Base-by-base conservation (phyloP, 1,140 invertebrate species). In the Micrasema longulum region DNA sequence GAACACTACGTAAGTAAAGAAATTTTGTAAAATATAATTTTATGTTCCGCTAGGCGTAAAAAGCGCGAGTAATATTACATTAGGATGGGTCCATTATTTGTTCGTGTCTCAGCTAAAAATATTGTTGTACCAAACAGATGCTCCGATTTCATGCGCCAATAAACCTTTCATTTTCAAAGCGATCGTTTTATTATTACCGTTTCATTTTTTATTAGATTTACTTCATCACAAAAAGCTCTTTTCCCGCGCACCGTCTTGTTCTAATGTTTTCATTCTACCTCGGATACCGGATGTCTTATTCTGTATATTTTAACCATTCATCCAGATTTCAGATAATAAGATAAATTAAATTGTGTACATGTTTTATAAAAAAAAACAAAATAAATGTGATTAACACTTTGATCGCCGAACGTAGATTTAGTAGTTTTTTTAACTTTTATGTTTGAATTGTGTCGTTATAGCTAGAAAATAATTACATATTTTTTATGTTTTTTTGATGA, bases 181-280 rank as follows among this genome's bases (percentile, higher is more conserved):
- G 31, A 67, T 63, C 63, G 62, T 74, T 74, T 74, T 74, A 70
- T 67, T 71, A 74, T 74, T 36, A 53, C 47, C 38, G 55, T 55
- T 31, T 60, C 38, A 43, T 48, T 57, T 73, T 69, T 69, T 73
- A 69, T 73, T 65, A 22, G 55, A 22, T 18, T 60, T 60, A 31
- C 53, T 70, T 53, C 68, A 69, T 69, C 60, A 67, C 67, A 70
- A 73, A 73, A 69, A 72, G 65, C 43, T 69, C 64, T 73, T 48
- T 73, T 63, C 18, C n/a, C 1, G 22, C 16, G 41, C 16, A 16
- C 20, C 60, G 62, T 36, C 45, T 22, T 14, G 45, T 52, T 36
- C 22, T 38, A 70, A 71, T 63, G 63, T 74, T 71, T 71, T 62
- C 53, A 63, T n/a, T n/a, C n/a, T n/a, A 71, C 64, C 55, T 23